Evolutionary conservation across 1,140 invertebrate species (phyloP).

Genomic region (Diorhabda carinulata): DNA sequence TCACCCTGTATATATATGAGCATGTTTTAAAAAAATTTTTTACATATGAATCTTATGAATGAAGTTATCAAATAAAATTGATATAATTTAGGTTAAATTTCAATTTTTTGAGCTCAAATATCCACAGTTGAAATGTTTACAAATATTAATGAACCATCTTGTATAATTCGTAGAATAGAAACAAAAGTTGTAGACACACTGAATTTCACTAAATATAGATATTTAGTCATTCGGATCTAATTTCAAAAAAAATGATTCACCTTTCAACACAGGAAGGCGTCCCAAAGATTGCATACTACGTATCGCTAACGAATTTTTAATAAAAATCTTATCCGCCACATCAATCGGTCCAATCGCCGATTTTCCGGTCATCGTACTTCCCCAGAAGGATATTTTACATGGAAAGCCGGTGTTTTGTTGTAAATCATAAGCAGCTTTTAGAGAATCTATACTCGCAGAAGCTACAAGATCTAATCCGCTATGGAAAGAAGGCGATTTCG

Average conservation of each 20-base stretch:
- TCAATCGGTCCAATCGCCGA: neutral
- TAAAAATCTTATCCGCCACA: neutral
- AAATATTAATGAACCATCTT: too few species aligned
- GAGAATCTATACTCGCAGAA: constrained; percentile 51
- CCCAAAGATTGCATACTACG: constrained; percentile 27
- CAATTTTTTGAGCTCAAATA: too few species aligned
- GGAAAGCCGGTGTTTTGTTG: constrained; percentile 15
- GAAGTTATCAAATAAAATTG: too few species aligned
- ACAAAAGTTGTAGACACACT: too few species aligned
- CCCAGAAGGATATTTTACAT: neutral
- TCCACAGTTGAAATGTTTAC: too few species aligned
- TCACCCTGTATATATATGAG: too few species aligned
- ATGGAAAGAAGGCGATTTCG: constrained; percentile 80
- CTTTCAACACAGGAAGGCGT: constrained; percentile 27
- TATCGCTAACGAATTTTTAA: constrained; percentile 24
- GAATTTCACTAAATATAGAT: too few species aligned
- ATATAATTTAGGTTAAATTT: too few species aligned
- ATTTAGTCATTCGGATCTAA: too few species aligned
- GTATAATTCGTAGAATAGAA: too few species aligned
- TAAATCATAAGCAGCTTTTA: constrained; percentile 44
- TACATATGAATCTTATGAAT: too few species aligned
- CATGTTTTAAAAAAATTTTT: too few species aligned
- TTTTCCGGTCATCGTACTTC: constrained; percentile 1
- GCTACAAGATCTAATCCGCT: constrained; percentile 74
- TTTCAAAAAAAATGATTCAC: constrained; percentile 6